Percentiles rank a stretch among this genome's conserved stretches.
These are phyloP conservation scores for Seladonia tumulorum DNA, from an alignment of 2,888 invertebrate species.

Conservation along the genomic window DNA sequence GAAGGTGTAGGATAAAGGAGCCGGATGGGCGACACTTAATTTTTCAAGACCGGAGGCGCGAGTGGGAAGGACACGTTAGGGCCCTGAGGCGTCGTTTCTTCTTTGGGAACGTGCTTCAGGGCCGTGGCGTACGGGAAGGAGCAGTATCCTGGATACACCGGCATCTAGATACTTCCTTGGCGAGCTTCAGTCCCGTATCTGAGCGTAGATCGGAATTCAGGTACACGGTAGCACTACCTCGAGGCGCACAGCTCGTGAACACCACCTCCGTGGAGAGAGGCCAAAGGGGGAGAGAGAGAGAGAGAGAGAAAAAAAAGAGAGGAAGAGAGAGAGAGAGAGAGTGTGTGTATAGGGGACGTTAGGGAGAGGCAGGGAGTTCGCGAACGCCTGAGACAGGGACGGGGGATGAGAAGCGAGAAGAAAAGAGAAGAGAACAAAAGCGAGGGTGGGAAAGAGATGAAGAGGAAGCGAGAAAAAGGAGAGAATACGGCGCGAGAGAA, in stretches of 20 bases:
- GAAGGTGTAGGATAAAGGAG: not conserved
- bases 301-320: not conserved
- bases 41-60: not conserved
- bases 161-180: constrained; percentile 80
- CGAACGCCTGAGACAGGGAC: constrained; percentile 9
- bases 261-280: constrained; percentile 71
- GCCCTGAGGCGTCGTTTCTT: constrained; percentile 44
- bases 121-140: constrained; percentile 65
- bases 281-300: constrained; percentile 33
- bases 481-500: constrained; percentile 48
- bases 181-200: constrained; percentile 78
- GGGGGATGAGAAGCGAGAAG: constrained; percentile 41
- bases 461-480: constrained; percentile 44
- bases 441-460: constrained; percentile 41
- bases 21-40: constrained; percentile 4
- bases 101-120: constrained; percentile 61
- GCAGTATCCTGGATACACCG: constrained; percentile 78
- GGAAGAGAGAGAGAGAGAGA: constrained; percentile 18
- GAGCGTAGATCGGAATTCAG: constrained; percentile 83
- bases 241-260: constrained; percentile 79
- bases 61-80: constrained; percentile 11
- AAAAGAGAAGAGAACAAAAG: constrained; percentile 53
- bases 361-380: constrained; percentile 24
- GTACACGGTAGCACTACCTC: constrained; percentile 83
- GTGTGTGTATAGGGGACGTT: constrained; percentile 43